Evolutionary conservation across 2,888 invertebrate genomes (phyloP).

Genomic region (Cataglyphis albicans): DNA sequence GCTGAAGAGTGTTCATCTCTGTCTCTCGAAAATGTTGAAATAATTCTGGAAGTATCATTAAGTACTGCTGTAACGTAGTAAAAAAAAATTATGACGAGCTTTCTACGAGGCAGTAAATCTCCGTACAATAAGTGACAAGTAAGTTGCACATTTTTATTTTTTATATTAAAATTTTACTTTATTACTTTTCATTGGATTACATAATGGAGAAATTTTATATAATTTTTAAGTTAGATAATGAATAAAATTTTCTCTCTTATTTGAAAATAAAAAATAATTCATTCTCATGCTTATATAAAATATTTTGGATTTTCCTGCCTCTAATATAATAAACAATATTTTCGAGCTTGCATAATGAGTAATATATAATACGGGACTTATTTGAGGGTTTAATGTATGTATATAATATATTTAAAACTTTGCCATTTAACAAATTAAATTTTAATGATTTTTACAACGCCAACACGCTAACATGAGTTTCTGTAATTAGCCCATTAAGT

Average conservation of each 20-base stretch:
- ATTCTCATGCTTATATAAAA: too few species aligned
- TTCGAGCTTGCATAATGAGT: background rate
- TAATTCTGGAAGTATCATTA: background rate
- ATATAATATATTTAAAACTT: background rate
- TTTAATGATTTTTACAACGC: background rate
- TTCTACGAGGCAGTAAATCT: background rate
- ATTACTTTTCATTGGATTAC: background rate
- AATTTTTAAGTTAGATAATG: background rate
- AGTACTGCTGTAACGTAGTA: background rate
- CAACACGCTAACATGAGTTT: background rate
- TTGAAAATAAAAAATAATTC: background rate
- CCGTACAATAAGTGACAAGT: background rate
- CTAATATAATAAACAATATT: background rate
- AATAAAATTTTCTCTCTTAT: background rate
- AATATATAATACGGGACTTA: background rate
- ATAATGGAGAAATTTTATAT: background rate
- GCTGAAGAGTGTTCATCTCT: background rate
- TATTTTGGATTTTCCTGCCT: too few species aligned
- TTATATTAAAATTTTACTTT: background rate
- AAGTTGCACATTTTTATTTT: background rate
- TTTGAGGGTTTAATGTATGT: background rate
- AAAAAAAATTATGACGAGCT: background rate
- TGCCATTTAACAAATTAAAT: background rate
- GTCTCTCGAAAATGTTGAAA: background rate
- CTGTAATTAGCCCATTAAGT: conserved; percentile 1